A percentile compares a stretch with the other conserved stretches of the same genome.
phyloP scores from a whole-genome alignment of 2,113 vertebrate species.

The Eonycteris spelaea region DNA sequence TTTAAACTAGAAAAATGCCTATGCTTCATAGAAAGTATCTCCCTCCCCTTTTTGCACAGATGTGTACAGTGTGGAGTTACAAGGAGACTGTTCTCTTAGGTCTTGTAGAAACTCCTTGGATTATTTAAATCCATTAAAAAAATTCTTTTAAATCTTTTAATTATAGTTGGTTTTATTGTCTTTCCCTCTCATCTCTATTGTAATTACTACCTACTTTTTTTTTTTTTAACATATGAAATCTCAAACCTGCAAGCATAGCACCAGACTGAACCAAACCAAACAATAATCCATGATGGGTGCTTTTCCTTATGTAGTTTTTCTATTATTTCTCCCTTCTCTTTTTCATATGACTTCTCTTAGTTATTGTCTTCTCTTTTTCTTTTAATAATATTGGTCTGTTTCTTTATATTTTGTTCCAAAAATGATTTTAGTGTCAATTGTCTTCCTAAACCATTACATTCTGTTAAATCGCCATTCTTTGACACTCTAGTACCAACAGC shows the following conservation, averaged over 20 bases:
- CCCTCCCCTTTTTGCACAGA: not conserved
- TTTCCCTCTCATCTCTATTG: not conserved
- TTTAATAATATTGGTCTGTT: not conserved
- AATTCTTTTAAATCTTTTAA: not conserved
- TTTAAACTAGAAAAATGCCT: slow-evolving; percentile 40
- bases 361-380: not conserved
- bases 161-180: not conserved
- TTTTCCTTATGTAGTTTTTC: not conserved
- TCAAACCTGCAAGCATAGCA: not conserved
- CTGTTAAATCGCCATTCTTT: not conserved
- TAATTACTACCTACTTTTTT: not conserved
- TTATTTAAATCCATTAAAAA: not conserved
- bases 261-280: not conserved
- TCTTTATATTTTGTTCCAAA: not conserved
- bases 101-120: not conserved
- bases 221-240: not conserved
- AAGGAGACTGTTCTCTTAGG: not conserved
- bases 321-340: not conserved
- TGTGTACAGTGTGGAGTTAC: not conserved
- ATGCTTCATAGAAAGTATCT: not conserved
- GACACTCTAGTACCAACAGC: not conserved
- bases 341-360: not conserved
- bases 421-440: not conserved
- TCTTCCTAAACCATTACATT: not conserved
- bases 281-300: not conserved